Evolutionary conservation across 2,888 invertebrate species (phyloP).

Genomic region (Lottia gigantea): DNA sequence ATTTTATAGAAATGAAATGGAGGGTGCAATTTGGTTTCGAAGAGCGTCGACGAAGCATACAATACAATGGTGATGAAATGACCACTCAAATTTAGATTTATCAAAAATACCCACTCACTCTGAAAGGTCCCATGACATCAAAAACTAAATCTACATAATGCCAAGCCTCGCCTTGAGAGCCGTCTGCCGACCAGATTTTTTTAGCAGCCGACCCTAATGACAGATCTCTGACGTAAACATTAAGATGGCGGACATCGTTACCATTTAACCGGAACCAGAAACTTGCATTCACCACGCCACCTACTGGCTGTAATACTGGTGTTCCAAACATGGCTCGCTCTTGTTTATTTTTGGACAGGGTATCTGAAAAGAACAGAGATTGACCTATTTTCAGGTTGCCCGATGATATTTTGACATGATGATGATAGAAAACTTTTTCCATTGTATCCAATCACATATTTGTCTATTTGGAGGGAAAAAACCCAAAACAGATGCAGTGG

Average conservation of each 20-base stretch:
- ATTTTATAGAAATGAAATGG: too few species aligned
- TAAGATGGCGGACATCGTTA: constrained; percentile 6
- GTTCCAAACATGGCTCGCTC: constrained; percentile 1
- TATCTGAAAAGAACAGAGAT: neutral
- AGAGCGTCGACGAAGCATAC: too few species aligned
- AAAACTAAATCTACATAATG: constrained; percentile 1
- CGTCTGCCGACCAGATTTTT: neutral
- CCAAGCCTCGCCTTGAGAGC: neutral
- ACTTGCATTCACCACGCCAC: neutral
- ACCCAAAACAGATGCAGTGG: too few species aligned
- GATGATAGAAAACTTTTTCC: too few species aligned
- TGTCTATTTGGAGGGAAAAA: too few species aligned
- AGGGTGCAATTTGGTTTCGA: too few species aligned
- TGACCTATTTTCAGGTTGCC: neutral
- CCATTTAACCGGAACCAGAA: constrained; percentile 7
- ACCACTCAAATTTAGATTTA: too few species aligned
- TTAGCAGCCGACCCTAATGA: neutral
- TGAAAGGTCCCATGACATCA: neutral
- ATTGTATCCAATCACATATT: too few species aligned
- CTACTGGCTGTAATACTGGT: neutral
- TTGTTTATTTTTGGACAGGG: neutral
- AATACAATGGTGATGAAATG: too few species aligned
- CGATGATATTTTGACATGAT: too few species aligned
- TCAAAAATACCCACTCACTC: neutral
- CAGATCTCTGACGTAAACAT: neutral